Evolutionary conservation across 2,888 invertebrate species (phyloP), one percentile per base, ranked within the genome.

Genomic region (Acanthacorydalis orientalis): DNA sequence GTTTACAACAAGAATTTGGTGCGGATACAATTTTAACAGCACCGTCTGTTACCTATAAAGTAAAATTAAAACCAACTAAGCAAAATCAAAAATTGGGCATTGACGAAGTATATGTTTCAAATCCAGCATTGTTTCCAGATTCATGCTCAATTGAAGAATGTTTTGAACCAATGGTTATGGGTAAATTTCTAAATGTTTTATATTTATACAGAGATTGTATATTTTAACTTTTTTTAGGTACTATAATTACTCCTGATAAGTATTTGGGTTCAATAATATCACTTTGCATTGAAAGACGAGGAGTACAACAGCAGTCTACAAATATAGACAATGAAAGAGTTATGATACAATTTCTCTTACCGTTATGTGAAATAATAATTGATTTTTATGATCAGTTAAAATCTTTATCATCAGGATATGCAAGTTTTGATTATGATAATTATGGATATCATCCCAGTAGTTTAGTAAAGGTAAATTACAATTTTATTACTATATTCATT

Each of bases 371-470:
- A 73, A 84, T 97, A 31, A 82, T 97, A 11, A 68, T 93, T 8
- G 95, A 97, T 64, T 97, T 98, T 64, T 93, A 93, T 60, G 96
- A 97, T 61, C 73, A 75, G 4, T 68, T 96, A 2, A 97, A 97
- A 65, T 82, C 86, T 11, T 57, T 89, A 14, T 84, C 88, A 3
- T 93, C 93, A 0, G 97, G 97, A 32, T 97, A 91, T 68, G 97
- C 93, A 1, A 89, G 89, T 61, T 93, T 93, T 61, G 91, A 91
- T 64, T 93, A 93, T 60, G 90, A 92, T 64, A 85, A 90, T 60
- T 66, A 77, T 57, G 95, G 89, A 1, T 97, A 84, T 64, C 77
- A 84, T 59, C 60, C 62, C 51, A 80, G 92, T 51, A 69, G 80
- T 50, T 69, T 97, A 56, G 81, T 83, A 0, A 88, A 87, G 64